Evolutionary conservation across 2,888 invertebrate genomes (phyloP).

Genomic region (Zygaena filipendulae): DNA sequence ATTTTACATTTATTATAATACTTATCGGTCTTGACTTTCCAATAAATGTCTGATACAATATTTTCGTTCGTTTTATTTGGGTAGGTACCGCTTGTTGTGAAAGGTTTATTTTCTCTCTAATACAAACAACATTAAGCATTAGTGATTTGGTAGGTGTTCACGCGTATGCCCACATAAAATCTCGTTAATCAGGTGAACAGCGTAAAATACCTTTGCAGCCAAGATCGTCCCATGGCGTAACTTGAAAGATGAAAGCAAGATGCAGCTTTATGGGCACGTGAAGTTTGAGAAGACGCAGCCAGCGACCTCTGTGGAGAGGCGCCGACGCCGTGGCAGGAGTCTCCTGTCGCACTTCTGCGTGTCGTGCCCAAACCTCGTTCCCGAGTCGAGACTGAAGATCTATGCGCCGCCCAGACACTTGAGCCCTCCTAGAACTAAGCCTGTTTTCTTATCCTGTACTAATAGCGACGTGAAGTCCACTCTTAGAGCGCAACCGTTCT

Average conservation of each 20-base stretch:
- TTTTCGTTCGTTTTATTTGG: too few relatives aligned
- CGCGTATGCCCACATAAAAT: conserved; percentile 5
- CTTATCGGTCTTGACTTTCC: too few relatives aligned
- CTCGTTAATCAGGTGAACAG: conserved; percentile 26
- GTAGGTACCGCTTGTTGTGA: too few relatives aligned
- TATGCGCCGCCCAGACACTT: conserved; percentile 17
- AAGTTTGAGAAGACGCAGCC: conserved; percentile 24
- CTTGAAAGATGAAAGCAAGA: conserved; percentile 24
- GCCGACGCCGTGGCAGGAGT: conserved; percentile 16
- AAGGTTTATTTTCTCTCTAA: too few relatives aligned
- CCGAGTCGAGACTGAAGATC: conserved; percentile 16
- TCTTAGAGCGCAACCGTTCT: too few relatives aligned
- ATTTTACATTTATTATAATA: too few relatives aligned
- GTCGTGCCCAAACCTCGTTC: conserved; percentile 30
- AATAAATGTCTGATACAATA: too few relatives aligned
- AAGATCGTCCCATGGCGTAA: conserved; percentile 31
- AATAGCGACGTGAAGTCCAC: too few relatives aligned
- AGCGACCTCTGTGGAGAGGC: conserved; percentile 18
- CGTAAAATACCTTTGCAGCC: conserved; percentile 49
- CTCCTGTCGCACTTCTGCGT: conserved; percentile 23
- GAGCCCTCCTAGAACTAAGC: conserved; percentile 21
- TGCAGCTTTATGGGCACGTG: conserved; percentile 20
- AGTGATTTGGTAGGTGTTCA: too few relatives aligned
- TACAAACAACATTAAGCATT: too few relatives aligned
- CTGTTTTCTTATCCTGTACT: too few relatives aligned